Evolutionary conservation across 2,888 invertebrate genomes (phyloP).

Genomic region (Pristionchus maxplancki): DNA sequence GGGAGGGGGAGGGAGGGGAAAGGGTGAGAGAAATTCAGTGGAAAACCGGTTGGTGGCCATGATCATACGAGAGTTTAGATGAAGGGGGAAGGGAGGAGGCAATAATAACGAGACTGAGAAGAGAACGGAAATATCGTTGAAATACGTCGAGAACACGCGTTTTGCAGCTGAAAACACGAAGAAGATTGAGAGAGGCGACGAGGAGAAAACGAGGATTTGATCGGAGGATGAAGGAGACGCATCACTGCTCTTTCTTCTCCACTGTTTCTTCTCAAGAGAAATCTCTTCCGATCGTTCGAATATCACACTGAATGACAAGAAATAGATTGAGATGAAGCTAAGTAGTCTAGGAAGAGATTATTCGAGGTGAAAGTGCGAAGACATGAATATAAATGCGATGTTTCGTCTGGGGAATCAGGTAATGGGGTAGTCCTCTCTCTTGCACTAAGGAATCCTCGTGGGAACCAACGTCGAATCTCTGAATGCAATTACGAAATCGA

Average conservation of each 20-base stretch:
- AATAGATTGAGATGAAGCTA: too few species aligned
- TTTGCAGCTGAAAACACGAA: not conserved
- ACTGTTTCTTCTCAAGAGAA: too few species aligned
- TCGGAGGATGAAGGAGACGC: not conserved
- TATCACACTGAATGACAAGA: too few species aligned
- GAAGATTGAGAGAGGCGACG: not conserved
- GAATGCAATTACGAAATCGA: not conserved
- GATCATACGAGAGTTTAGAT: not conserved
- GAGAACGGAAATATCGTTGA: too few species aligned
- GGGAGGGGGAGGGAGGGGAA: not conserved
- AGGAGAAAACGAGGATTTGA: not conserved
- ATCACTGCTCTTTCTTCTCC: too few species aligned
- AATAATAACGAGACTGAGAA: slow-evolving; percentile 1
- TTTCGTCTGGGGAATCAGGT: not conserved
- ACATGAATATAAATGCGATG: not conserved
- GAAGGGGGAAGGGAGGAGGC: not conserved
- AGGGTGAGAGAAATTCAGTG: not conserved
- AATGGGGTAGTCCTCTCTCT: not conserved
- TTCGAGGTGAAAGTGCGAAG: not conserved
- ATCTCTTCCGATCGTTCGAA: too few species aligned
- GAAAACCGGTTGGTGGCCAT: slow-evolving; percentile 29
- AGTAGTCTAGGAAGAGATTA: not conserved
- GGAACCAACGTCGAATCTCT: not conserved
- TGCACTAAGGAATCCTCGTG: not conserved
- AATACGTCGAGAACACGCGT: not conserved